Evolutionary conservation across 2,888 invertebrate genomes (phyloP), one percentile per base, ranked within the genome.

Genomic region (Vandiemenella viatica): DNA sequence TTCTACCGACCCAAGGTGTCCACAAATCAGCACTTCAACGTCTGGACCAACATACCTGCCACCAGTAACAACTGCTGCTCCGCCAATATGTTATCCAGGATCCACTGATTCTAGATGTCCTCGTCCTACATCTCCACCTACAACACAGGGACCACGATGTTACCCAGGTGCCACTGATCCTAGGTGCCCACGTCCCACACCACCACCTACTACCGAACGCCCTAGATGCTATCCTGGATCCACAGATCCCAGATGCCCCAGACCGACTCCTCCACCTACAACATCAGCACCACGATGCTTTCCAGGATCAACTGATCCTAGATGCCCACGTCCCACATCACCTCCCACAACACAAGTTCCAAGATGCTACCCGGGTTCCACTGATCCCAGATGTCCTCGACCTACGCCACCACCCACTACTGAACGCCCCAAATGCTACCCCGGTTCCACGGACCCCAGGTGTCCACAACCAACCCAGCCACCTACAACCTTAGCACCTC

Each of bases 291-390:
- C 62, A 1, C 54, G 54, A 1, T 66, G 66, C 49, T 62, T 59
- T 42, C 64, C 63, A 3, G 67, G 67, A 19, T 60, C 61, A 3
- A 60, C 54, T 0, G 65, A 66, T 49, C 61, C 64, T 1, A 51
- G 59, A 17, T 63, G 63, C 38, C 61, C 61, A 4, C 40, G 48
- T 26, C 55, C 59, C 58, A 50, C 59, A 51, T 16, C 48, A 46
- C n/a, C n/a, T 21, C 26, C 48, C 6, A 52, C 55, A 1, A 50
- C 50, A 3, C 47, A 52, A 21, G n/a, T 19, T 5, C 50, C 41
- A 8, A 32, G 18, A 20, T 56, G 56, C 41, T 56, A 54, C 46
- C 65, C 66, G 2, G 66, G 67, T 13, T 61, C 57, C 5, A 55
- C 45, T 6, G 63, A 64, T 42, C 60, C 61, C 0, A 54, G 61